Evolutionary conservation across 2,113 vertebrate species (phyloP).

Genomic region (Cricetomys ansorgei): DNA sequence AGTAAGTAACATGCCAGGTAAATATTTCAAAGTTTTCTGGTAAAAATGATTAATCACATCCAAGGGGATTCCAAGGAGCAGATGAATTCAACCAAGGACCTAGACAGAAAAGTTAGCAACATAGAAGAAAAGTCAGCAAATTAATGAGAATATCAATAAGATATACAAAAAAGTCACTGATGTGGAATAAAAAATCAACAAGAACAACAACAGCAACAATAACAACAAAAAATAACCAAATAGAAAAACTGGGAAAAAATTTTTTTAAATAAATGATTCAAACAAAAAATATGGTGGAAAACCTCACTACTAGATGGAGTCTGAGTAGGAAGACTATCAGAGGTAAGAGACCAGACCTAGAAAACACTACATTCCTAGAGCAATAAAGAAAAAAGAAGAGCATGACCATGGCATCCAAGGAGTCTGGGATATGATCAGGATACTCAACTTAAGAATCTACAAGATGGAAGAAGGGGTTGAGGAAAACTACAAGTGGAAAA

Average conservation of each 20-base stretch:
- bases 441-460: background rate
- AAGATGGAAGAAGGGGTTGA: background rate
- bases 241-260: background rate
- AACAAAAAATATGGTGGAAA: background rate
- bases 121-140: background rate
- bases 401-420: background rate
- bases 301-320: too few relatives aligned
- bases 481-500: background rate
- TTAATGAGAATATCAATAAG: background rate
- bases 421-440: background rate
- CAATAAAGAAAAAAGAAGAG: background rate
- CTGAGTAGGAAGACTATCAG: too few relatives aligned
- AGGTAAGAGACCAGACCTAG: background rate
- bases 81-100: background rate
- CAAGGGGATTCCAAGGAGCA: background rate
- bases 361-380: background rate
- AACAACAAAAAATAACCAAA: background rate
- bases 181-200: background rate
- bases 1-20: background rate
- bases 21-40: background rate
- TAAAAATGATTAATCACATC: background rate
- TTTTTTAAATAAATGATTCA: background rate
- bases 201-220: background rate
- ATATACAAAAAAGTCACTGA: background rate
- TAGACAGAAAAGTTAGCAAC: background rate